Conservation (phyloP, 2,113 vertebrate species). For the Varanus salvator region DNA sequence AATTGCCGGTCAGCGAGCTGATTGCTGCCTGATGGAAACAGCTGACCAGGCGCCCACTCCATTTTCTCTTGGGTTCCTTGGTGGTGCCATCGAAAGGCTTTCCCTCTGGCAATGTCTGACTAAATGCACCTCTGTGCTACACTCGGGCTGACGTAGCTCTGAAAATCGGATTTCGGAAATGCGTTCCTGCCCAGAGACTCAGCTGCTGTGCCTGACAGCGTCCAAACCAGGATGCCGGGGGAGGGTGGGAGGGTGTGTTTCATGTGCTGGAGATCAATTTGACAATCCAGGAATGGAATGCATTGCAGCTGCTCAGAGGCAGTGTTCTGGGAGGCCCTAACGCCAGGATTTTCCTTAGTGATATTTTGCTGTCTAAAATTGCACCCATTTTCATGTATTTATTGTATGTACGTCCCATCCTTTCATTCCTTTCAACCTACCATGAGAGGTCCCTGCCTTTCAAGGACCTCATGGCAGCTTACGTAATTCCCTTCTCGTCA, state of each 20-base stretch:
- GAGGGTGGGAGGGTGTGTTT: background rate
- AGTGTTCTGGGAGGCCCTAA: no score
- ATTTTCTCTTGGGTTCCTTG: background rate
- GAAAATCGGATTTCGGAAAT: background rate
- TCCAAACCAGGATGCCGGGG: background rate
- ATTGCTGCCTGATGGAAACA: background rate
- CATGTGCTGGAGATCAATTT: no score
- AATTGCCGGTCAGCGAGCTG: conserved; percentile 10
- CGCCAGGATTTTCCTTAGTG: background rate
- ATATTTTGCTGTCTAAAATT: no score
- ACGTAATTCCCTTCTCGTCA: no score
- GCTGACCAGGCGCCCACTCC: background rate
- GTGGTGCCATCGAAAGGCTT: background rate
- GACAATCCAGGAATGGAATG: background rate
- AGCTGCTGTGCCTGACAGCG: background rate
- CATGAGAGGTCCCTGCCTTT: no score
- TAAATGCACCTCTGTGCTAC: background rate
- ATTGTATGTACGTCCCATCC: no score
- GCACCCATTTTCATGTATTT: no score
- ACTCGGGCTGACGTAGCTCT: background rate
- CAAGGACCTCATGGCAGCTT: no score
- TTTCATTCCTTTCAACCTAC: no score
- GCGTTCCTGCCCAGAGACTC: background rate
- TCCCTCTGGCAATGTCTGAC: background rate
- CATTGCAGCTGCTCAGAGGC: background rate